phyloP scores from a whole-genome alignment of 1,140 invertebrate genomes.

The Eubasilissa regina region DNA sequence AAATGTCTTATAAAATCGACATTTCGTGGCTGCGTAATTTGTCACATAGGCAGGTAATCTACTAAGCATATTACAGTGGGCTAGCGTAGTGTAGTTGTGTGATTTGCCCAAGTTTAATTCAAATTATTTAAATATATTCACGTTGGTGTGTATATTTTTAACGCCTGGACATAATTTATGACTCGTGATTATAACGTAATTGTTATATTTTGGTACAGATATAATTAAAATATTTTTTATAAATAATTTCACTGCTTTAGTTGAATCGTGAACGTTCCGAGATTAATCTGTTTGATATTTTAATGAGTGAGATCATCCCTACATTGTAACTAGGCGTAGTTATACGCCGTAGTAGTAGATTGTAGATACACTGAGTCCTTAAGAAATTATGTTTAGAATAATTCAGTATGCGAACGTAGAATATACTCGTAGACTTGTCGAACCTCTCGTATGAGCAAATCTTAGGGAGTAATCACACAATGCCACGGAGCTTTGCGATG shows the following conservation, averaged over 20 bases:
- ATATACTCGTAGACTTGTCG: too few species aligned
- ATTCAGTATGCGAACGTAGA: too few species aligned
- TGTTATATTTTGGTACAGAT: constrained; percentile 12
- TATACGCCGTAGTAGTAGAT: too few species aligned
- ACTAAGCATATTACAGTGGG: background rate
- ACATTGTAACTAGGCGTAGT: too few species aligned
- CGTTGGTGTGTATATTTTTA: constrained; percentile 27
- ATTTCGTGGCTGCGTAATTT: constrained; percentile 29
- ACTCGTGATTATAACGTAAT: constrained; percentile 33
- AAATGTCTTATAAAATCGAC: constrained; percentile 21
- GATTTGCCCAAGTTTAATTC: constrained; percentile 25
- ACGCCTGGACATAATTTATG: constrained; percentile 37
- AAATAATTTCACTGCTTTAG: background rate
- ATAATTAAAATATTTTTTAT: constrained; percentile 17
- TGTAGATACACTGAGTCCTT: too few species aligned
- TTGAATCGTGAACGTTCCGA: too few species aligned
- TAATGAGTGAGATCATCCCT: too few species aligned
- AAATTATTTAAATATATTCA: constrained; percentile 40
- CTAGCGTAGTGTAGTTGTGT: background rate
- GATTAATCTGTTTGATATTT: too few species aligned
- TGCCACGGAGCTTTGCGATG: background rate
- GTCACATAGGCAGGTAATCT: constrained; percentile 27
- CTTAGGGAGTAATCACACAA: background rate
- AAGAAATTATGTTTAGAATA: too few species aligned
- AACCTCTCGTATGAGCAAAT: background rate